phyloP scores from a whole-genome alignment of 2,113 vertebrate species.

The Atlantisia rogersi region DNA sequence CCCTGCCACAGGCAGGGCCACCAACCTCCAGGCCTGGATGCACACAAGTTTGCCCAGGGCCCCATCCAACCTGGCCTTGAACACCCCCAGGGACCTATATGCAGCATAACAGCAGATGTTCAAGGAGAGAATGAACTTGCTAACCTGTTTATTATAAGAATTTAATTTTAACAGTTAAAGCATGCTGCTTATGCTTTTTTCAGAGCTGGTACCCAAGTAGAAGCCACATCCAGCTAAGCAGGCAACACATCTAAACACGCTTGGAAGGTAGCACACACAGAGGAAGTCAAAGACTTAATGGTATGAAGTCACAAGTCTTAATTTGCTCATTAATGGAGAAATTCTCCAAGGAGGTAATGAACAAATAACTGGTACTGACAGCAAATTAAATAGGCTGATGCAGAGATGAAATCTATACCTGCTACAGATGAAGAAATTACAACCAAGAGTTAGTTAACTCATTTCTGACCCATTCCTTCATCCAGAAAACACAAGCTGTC shows the following conservation, averaged over 20 bases:
- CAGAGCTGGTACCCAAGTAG: background rate
- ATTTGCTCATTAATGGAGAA: background rate
- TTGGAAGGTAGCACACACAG: background rate
- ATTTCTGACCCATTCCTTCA: background rate
- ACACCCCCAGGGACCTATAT: too few species aligned
- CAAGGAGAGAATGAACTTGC: background rate
- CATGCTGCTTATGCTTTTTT: background rate
- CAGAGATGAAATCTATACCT: background rate
- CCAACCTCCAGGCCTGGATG: too few species aligned
- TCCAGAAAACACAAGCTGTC: background rate
- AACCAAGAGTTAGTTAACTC: background rate
- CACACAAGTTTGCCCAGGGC: too few species aligned
- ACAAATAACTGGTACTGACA: background rate
- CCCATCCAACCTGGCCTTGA: too few species aligned
- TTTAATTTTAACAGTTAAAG: background rate
- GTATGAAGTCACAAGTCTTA: background rate
- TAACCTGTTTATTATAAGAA: background rate
- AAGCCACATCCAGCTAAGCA: background rate
- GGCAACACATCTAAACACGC: background rate
- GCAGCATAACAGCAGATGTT: background rate
- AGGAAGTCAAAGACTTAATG: background rate
- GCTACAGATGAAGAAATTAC: background rate
- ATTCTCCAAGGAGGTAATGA: background rate
- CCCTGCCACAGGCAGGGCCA: too few species aligned
- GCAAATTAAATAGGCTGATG: background rate